These are phyloP conservation scores for Pandion haliaetus DNA, from an alignment of 2,113 vertebrate species.

Conservation along the genomic window DNA sequence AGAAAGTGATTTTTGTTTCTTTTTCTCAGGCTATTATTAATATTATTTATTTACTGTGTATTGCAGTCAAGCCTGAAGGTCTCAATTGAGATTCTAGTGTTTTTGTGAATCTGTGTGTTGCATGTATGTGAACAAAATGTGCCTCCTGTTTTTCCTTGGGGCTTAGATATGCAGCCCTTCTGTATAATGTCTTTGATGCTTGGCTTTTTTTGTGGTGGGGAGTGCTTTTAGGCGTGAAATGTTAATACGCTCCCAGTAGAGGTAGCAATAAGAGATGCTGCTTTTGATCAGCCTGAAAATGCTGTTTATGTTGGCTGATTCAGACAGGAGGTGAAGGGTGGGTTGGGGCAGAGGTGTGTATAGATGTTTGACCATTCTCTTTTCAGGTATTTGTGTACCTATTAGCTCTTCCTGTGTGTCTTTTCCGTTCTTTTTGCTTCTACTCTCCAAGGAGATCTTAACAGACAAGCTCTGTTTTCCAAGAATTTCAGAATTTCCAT, in stretches of 20 bases:
- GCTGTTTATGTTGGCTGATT: not conserved
- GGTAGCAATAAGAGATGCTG: not conserved
- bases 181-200: constrained; percentile 21
- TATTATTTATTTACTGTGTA: constrained; percentile 35
- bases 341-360: not conserved
- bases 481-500: not conserved
- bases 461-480: not conserved
- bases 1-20: not conserved
- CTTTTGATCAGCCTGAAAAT: constrained; percentile 40
- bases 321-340: not conserved
- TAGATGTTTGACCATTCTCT: not conserved
- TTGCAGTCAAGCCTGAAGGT: not conserved
- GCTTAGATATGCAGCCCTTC: not conserved
- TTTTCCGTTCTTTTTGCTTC: not conserved
- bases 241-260: constrained; percentile 9
- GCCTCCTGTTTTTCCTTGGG: not conserved
- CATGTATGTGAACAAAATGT: not conserved
- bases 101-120: not conserved
- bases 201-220: not conserved
- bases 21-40: constrained; percentile 6
- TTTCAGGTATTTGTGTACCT: not conserved
- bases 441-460: not conserved
- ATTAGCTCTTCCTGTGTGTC: constrained; percentile 16
- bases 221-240: constrained; percentile 34
- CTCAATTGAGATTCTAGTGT: constrained; percentile 4